A percentile compares a stretch with the other conserved stretches of the same genome.
Conservation (phyloP, 2,888 invertebrate species). For the Pterostichus niger region DNA sequence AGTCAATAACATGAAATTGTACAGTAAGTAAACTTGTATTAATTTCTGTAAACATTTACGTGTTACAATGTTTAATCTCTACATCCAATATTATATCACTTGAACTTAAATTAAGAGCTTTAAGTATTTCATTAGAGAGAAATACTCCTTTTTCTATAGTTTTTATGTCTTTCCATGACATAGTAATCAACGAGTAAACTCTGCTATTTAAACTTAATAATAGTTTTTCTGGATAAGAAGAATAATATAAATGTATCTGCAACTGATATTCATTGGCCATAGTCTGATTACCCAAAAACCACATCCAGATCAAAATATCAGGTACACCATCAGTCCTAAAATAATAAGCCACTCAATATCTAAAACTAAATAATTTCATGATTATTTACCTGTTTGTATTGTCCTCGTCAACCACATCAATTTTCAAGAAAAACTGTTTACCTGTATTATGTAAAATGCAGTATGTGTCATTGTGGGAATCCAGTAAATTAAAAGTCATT, state of each 20-base stretch:
- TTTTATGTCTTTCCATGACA: conserved; percentile 71
- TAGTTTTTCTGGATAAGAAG: conserved; percentile 68
- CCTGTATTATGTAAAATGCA: conserved; percentile 71
- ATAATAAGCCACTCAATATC: conserved; percentile 31
- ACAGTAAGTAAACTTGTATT: neutral
- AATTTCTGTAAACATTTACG: conserved; percentile 23
- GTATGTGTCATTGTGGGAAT: conserved; percentile 70
- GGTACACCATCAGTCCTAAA: conserved; percentile 52
- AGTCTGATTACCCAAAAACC: conserved; percentile 72
- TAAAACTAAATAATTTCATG: conserved; percentile 34
- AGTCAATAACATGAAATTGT: conserved; percentile 1
- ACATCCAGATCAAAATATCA: conserved; percentile 72
- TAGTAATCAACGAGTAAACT: conserved; percentile 72
- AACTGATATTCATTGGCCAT: conserved; percentile 72
- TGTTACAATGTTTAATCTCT: conserved; percentile 45
- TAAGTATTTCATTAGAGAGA: conserved; percentile 55
- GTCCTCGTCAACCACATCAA: conserved; percentile 58
- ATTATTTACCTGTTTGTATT: conserved; percentile 46
- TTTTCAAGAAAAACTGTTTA: conserved; percentile 73
- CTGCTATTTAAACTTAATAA: conserved; percentile 72
- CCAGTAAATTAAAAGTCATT: conserved; percentile 71
- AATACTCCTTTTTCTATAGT: conserved; percentile 72
- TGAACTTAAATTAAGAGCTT: conserved; percentile 43
- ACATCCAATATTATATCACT: conserved; percentile 57
- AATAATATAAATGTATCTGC: conserved; percentile 71